Evolutionary conservation across 2,888 invertebrate species (phyloP), one percentile per base, ranked within the genome.

Genomic region (Eupithecia dodoneata): DNA sequence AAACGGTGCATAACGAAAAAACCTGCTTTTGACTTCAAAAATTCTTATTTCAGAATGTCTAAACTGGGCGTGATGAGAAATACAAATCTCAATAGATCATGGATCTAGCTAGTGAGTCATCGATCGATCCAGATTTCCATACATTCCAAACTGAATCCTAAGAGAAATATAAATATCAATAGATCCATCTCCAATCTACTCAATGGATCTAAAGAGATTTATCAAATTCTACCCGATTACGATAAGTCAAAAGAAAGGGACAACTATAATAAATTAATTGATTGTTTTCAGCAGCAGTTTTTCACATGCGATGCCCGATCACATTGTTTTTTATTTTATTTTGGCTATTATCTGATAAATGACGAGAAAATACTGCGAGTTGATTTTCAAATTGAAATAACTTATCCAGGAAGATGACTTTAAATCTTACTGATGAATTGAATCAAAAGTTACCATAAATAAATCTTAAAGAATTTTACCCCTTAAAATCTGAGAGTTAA

Each of bases 401-500:
- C 9, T 47, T 47, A 47, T 10, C 47, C 2, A 10, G 47, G 10
- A 9, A 47, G 10, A 47, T 45, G 4, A 55, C 55, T 55, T 55
- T 55, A 55, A 55, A 55, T n/a, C 9, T 59, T 41, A 30, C 3
- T 9, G 15, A 67, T 15, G 0, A 67, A 6, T 67, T 6, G 4
- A 0, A 42, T 3, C 42, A 41, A 15, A 44, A 67, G 15, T n/a
- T 4, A 67, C 10, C 2, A 45, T 13, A 15, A 44, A 69, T 0
- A 69, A n/a, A 44, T 44, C 66, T 44, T n/a, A n/a, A 44, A 67
- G 13, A 45, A 44, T 9, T 66, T n/a, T 42, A 42, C 45, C 45
- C 67, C 67, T 69, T 67, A 44, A 42, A 42, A 18, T 47, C 47
- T 30, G 44, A 18, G 69, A 76, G 76, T 75, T 78, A 80, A 79